Base-by-base conservation (phyloP, 2,888 invertebrate genomes). In the Zygaena filipendulae region DNA sequence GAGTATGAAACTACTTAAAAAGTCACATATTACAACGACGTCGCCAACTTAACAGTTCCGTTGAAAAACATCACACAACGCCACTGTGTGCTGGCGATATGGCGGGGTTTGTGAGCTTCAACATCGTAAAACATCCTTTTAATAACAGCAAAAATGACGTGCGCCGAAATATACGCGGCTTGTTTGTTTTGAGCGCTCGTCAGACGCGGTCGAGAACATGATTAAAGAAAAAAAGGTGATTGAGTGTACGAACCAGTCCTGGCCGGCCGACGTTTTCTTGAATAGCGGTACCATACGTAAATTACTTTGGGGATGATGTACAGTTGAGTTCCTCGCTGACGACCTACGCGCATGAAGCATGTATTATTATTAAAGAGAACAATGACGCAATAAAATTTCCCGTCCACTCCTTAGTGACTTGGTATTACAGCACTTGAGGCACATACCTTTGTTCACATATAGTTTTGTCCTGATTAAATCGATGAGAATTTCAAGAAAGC, bases 231-330 rank as follows among this genome's bases (percentile, higher is more conserved):
- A 62, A 69, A 61, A 47, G 39, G 48, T 59, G 59, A 66, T 66
- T 61, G 60, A 53, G 51, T n/a, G n/a, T 47, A 55, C 42, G 47
- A 55, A 58, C 62, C 55, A 51, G 60, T 54, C n/a, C n/a, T n/a
- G n/a, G n/a, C n/a, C n/a, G 56, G 46, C 47, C 42, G 44, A 34
- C 45, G 46, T 52, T 61, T 57, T 53, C 60, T 55, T 58, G 64
- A 52, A 63, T 72, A 74, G 69, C 74, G 72, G 72, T 68, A 70
- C 55, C 53, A 52, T 67, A 72, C 72, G 64, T 59, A 70, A 71
- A 72, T 69, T 51, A 49, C 47, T 43, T 42, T 42, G 42, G 42
- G 57, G 59, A 59, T 58, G 57, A 56, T 55, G 55, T 54, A 53
- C 52, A 47, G 39, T 45, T 43, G 50, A 52, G 55, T 53, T 43